Conservation (phyloP, 2,888 invertebrate genomes). For the Aricia artaxerxes region DNA sequence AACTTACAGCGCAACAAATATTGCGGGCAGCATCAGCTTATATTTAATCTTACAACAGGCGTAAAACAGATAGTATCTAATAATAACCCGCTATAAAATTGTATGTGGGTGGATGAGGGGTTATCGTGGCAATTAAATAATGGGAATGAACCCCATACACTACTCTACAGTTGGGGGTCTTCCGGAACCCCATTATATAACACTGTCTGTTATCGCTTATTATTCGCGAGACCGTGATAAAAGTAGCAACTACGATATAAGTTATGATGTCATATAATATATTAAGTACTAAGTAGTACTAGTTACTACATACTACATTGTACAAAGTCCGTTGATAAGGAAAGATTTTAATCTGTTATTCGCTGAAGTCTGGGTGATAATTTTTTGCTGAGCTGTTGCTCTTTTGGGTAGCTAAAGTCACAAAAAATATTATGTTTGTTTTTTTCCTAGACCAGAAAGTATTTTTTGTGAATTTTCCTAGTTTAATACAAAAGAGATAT, state of each 20-base stretch:
- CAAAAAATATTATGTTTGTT: background rate
- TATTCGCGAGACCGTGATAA: background rate
- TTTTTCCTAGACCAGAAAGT: too few species aligned
- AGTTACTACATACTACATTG: background rate
- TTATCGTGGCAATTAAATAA: slow-evolving; percentile 1
- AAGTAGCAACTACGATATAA: background rate
- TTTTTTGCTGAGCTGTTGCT: background rate
- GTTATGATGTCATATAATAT: background rate
- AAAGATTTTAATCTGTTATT: background rate
- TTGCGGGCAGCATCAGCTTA: background rate
- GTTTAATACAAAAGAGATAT: too few species aligned
- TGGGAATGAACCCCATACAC: background rate
- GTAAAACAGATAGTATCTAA: background rate
- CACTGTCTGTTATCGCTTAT: background rate
- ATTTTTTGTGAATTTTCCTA: too few species aligned
- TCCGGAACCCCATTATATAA: background rate
- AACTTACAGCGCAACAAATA: background rate
- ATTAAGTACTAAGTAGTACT: background rate
- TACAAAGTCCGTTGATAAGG: background rate
- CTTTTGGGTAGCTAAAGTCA: background rate
- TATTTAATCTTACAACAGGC: background rate
- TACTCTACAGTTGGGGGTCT: background rate
- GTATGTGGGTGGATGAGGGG: slow-evolving; percentile 3
- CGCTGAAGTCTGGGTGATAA: background rate
- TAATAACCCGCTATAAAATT: slow-evolving; percentile 3